A percentile compares a stretch with the other conserved stretches of the same genome.
Evolutionary conservation across 2,888 invertebrate genomes (phyloP).

Genomic region (Stenodema calcarata): DNA sequence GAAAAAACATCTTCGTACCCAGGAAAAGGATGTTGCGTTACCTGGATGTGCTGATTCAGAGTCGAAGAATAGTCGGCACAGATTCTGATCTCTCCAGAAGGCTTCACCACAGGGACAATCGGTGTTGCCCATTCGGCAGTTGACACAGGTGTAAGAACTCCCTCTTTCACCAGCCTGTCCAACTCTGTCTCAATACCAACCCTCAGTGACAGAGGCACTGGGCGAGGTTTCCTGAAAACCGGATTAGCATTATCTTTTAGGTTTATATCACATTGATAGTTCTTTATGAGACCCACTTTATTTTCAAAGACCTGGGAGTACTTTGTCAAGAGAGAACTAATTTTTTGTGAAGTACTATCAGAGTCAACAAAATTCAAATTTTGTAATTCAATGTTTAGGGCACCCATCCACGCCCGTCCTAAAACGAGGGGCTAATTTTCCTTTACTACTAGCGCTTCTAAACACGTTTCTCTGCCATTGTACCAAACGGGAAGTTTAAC

Average conservation of each 20-base stretch:
- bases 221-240: constrained; percentile 2
- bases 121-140: constrained; percentile 59
- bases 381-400: neutral
- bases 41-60: constrained; percentile 57
- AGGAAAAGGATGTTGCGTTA: constrained; percentile 16
- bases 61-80: constrained; percentile 60
- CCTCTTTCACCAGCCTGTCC: neutral
- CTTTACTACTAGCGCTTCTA: neutral
- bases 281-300: neutral
- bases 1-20: neutral
- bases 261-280: constrained; percentile 3
- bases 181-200: neutral
- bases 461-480: neutral
- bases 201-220: neutral
- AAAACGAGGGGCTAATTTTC: neutral
- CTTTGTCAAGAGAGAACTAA: neutral
- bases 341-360: neutral
- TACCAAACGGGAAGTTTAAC: neutral
- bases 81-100: constrained; percentile 58
- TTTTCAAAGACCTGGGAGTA: neutral
- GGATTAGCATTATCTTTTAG: neutral
- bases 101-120: constrained; percentile 60
- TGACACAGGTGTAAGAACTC: neutral
- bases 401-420: constrained; percentile 12
- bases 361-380: neutral